Conservation (phyloP, 2,888 invertebrate species). For the Epinotia brunnichana region DNA sequence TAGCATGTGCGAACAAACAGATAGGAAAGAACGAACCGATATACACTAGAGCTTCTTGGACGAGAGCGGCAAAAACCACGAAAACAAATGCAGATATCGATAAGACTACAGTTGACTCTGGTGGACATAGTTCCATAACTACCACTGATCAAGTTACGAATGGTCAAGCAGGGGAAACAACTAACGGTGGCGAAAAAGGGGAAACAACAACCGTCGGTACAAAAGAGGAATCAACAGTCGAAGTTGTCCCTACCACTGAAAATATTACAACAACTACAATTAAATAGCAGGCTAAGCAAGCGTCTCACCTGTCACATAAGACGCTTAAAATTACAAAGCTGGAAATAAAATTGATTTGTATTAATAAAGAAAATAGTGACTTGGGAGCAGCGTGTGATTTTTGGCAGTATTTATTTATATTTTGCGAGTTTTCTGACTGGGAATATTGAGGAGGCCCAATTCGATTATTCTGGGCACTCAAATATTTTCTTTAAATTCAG, state of each 20-base stretch:
- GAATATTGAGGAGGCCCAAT: background rate
- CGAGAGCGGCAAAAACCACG: background rate
- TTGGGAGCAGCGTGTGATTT: too few relatives aligned
- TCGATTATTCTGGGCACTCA: too few relatives aligned
- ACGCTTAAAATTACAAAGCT: background rate
- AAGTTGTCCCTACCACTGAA: background rate
- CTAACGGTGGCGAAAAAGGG: too few relatives aligned
- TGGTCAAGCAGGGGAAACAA: background rate
- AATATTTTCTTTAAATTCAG: too few relatives aligned
- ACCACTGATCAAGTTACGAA: too few relatives aligned
- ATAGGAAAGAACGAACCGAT: background rate
- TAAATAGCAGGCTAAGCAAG: too few relatives aligned
- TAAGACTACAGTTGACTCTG: background rate
- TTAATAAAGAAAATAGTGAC: background rate
- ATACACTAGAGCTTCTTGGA: slow-evolving; percentile 5
- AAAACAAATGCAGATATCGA: background rate
- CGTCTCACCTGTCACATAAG: background rate
- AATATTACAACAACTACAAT: too few relatives aligned
- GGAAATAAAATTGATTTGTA: background rate
- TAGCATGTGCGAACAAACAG: slow-evolving; percentile 1
- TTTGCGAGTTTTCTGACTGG: background rate
- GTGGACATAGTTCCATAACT: background rate
- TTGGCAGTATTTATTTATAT: background rate
- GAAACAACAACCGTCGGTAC: too few relatives aligned
- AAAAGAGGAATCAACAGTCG: background rate